phyloP scores from a whole-genome alignment of 2,113 vertebrate species.

The Neogobius melanostomus region DNA sequence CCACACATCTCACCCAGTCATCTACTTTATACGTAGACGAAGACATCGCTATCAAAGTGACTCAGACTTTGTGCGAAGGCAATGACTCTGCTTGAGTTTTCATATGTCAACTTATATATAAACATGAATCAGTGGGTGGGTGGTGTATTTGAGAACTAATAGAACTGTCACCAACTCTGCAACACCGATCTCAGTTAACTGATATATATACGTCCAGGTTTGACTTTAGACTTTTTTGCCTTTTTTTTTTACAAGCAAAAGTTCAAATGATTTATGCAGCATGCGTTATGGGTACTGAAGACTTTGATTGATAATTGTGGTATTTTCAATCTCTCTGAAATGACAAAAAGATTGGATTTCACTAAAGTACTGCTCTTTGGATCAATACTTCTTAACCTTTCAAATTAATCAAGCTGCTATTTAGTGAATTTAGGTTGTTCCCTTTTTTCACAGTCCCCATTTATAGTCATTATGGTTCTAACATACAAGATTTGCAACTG shows the following conservation, averaged over 20 bases:
- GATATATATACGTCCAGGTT: neutral
- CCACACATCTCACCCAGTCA: neutral
- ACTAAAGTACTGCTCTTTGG: slow-evolving; percentile 4
- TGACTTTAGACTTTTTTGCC: neutral
- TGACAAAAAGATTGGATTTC: neutral
- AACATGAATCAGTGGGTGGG: neutral
- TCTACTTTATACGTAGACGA: neutral
- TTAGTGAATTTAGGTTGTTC: neutral
- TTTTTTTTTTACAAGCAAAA: neutral
- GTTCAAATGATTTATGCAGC: neutral
- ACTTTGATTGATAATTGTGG: neutral
- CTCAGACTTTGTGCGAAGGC: neutral
- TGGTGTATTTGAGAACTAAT: neutral
- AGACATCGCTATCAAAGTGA: neutral
- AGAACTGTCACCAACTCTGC: too few species aligned
- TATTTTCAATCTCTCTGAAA: neutral
- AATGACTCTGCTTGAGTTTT: neutral
- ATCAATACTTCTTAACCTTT: slow-evolving; percentile 7
- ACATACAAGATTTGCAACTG: too few species aligned
- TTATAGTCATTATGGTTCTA: neutral
- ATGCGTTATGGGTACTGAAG: neutral
- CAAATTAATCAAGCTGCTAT: slow-evolving; percentile 3
- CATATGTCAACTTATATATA: neutral
- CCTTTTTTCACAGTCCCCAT: too few species aligned
- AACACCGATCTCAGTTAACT: neutral